Evolutionary conservation across 2,797 vertebrate species (phyloP).

Genomic region (Sebastes hopkinsi): DNA sequence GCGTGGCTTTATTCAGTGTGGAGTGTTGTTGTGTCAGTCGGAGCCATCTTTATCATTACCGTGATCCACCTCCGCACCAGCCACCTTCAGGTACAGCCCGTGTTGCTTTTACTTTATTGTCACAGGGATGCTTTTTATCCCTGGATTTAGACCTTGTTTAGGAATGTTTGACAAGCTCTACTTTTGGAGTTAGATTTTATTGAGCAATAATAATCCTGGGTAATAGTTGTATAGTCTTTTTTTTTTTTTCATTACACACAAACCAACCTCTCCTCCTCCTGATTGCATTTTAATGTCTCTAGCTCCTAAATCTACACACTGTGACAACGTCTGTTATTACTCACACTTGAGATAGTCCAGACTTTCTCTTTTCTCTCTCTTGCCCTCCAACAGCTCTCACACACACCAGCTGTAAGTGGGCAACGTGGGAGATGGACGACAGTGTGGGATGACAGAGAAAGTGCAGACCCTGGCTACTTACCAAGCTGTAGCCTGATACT

Average conservation of each 20-base stretch:
- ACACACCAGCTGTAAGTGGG: constrained; percentile 38
- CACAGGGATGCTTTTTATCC: background rate
- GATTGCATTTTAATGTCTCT: constrained; percentile 57
- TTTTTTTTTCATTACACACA: background rate
- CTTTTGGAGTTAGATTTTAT: constrained; percentile 25
- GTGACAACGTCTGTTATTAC: constrained; percentile 45
- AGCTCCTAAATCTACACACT: constrained; percentile 22
- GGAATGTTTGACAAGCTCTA: constrained; percentile 29
- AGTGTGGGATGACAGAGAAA: constrained; percentile 34
- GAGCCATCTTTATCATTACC: constrained; percentile 55
- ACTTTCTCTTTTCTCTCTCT: constrained; percentile 15
- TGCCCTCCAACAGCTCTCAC: constrained; percentile 4
- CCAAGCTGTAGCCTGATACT: constrained; percentile 37
- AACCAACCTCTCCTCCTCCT: constrained; percentile 6
- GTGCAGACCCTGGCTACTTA: constrained; percentile 35
- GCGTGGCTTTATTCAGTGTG: constrained; percentile 59
- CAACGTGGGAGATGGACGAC: constrained; percentile 28
- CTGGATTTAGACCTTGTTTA: constrained; percentile 45
- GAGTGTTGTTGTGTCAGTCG: constrained; percentile 62
- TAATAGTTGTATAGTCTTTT: background rate
- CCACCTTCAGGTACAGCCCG: constrained; percentile 61
- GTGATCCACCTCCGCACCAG: constrained; percentile 54
- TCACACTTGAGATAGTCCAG: constrained; percentile 61
- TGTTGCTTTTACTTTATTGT: background rate
- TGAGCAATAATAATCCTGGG: constrained; percentile 11